Base-by-base conservation (phyloP, 1,140 invertebrate genomes). In the Trichogramma pretiosum region DNA sequence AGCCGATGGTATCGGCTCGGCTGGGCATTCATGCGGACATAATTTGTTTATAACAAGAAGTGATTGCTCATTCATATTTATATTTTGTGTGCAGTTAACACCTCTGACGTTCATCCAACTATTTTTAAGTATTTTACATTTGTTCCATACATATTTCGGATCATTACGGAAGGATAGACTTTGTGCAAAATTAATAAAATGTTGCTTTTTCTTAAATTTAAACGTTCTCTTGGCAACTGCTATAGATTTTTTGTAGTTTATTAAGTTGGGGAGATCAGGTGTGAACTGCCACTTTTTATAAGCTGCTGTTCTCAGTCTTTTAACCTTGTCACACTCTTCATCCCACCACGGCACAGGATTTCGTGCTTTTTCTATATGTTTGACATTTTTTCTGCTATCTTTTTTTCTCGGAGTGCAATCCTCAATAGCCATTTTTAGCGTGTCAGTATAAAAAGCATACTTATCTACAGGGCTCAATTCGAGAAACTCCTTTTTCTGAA, bases 391-490 rank as follows among this genome's bases (percentile, higher is more conserved):
- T 24, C 22, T 7, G 32, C 30, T 52, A 38, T 47, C 26, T 17
- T n/a, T n/a, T n/a, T n/a, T n/a, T n/a, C n/a, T n/a, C n/a, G 32
- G 17, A n/a, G 38, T 30, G 9, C 10, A 18, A n/a, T 52, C 17
- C 33, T 33, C 45, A 43, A 39, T 28, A 30, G 56, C 42, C 52
- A 56, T 53, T 37, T 28, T 35, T 39, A 37, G 32, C 17, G 9
- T 53, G 16, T 53, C 2, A 5, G 21, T 42, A 18, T 38, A 46
- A 52, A 47, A 49, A 4, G 44, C 40, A 46, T 44, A 44, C 13
- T 44, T 44, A 8, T 23, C 14, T 2, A 2, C 7, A 16, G 32
- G 26, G 3, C 7, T 4, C 2, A 44, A 18, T 16, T 23, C n/a
- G 3, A 23, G n/a, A n/a, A 35, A 44, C 11, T 44, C 3, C 1